phyloP scores from a whole-genome alignment of 1,140 invertebrate genomes.

The Teleogryllus occipitalis region DNA sequence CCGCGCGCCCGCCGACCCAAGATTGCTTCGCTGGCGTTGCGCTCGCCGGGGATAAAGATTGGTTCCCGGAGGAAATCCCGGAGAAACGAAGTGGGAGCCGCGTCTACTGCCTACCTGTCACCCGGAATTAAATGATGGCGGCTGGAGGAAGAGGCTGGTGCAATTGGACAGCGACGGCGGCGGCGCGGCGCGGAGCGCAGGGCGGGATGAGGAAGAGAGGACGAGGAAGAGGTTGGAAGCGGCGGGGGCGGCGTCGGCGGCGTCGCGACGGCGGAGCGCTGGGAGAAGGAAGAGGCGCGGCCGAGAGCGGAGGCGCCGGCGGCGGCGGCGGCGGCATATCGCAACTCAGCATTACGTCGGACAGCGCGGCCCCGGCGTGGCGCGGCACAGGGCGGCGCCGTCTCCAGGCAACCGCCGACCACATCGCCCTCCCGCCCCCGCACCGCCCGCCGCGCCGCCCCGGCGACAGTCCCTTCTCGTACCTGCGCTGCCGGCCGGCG shows the following conservation, averaged over 20 bases:
- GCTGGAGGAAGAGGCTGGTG: not conserved
- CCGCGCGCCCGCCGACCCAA: not conserved
- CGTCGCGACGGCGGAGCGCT: not conserved
- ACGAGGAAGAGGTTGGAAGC: not conserved
- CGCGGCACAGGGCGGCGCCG: too few relatives aligned
- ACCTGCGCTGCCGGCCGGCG: too few relatives aligned
- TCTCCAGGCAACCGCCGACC: not conserved
- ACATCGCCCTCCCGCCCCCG: not conserved
- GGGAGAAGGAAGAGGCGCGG: not conserved
- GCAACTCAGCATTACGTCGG: not conserved
- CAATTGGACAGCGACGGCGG: not conserved
- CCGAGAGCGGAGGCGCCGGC: not conserved
- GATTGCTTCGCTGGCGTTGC: not conserved
- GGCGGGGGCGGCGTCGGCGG: too few relatives aligned
- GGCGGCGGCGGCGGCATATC: not conserved
- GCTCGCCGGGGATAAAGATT: not conserved
- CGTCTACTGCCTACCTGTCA: not conserved
- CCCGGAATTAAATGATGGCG: slow-evolving; percentile 3
- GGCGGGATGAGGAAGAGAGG: not conserved
- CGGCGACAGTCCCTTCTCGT: too few relatives aligned
- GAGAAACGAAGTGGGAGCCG: not conserved
- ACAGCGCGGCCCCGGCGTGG: not conserved
- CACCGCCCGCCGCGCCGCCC: too few relatives aligned
- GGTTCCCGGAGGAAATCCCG: slow-evolving; percentile 2
- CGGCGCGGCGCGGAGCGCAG: too few relatives aligned